These are phyloP conservation scores for Penelope pileata DNA, from an alignment of 2,113 vertebrate species.

Conservation along the genomic window DNA sequence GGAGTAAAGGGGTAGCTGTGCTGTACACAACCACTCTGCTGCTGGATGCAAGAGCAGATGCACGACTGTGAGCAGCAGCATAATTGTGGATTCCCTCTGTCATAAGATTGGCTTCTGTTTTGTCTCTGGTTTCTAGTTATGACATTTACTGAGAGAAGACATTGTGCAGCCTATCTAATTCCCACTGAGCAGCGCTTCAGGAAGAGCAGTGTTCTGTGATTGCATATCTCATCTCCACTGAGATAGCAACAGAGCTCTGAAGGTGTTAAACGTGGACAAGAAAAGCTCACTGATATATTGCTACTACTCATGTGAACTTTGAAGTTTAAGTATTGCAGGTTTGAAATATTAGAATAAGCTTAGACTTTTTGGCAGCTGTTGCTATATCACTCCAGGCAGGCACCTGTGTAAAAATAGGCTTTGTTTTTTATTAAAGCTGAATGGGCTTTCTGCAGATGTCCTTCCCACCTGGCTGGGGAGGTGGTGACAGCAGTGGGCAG, in stretches of 20 bases:
- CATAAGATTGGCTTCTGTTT: constrained; percentile 48
- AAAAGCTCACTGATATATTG: not conserved
- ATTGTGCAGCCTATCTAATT: not conserved
- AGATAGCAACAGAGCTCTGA: not conserved
- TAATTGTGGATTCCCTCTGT: constrained; percentile 35
- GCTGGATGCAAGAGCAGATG: not conserved
- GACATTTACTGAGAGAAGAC: constrained; percentile 48
- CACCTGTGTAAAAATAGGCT: not conserved
- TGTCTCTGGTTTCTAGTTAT: constrained; percentile 38
- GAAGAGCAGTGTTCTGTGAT: not conserved
- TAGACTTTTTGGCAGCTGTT: not conserved
- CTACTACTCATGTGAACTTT: not conserved
- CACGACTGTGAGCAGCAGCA: not conserved
- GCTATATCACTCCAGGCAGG: not conserved
- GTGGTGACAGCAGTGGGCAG: not conserved
- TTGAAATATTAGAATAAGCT: not conserved
- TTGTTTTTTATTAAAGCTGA: constrained; percentile 12
- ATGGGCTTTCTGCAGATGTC: not conserved
- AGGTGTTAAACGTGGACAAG: not conserved
- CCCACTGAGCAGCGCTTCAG: not conserved
- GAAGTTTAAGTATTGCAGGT: not conserved
- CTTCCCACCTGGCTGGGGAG: not conserved
- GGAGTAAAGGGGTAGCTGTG: not conserved
- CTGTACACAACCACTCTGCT: constrained; percentile 1
- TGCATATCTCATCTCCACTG: not conserved